phyloP scores from a whole-genome alignment of 2,888 invertebrate species.

The Mesorhabditis spiculigera region DNA sequence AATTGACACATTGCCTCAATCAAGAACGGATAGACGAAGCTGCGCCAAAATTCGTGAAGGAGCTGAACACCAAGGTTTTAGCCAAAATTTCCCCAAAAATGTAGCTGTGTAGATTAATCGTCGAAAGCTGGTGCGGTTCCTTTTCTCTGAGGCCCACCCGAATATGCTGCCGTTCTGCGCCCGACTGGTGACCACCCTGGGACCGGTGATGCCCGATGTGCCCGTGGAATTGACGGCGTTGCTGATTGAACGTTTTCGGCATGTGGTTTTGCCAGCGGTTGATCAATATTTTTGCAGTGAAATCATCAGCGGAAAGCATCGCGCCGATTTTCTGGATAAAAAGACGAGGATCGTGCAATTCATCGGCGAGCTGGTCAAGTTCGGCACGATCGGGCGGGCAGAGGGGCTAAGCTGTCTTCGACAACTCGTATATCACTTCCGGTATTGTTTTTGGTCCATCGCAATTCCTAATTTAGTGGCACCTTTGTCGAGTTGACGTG shows the following conservation, averaged over 20 bases:
- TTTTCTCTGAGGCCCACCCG: constrained; percentile 36
- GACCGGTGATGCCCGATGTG: constrained; percentile 47
- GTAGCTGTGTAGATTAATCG: constrained; percentile 22
- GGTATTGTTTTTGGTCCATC: constrained; percentile 6
- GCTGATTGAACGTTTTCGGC: neutral
- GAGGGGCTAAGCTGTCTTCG: constrained; percentile 50
- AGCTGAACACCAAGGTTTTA: constrained; percentile 29
- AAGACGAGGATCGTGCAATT: constrained; percentile 24
- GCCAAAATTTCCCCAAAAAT: no score
- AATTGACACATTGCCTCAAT: constrained; percentile 46
- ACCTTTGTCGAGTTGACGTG: constrained; percentile 51
- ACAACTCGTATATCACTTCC: constrained; percentile 49
- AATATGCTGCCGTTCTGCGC: constrained; percentile 53
- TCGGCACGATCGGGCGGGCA: constrained; percentile 50
- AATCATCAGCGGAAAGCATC: neutral
- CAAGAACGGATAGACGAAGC: constrained; percentile 48
- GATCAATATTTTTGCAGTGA: neutral
- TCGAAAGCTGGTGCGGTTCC: constrained; percentile 40
- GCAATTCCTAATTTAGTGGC: constrained; percentile 12
- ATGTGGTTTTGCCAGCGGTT: neutral
- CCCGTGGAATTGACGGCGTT: constrained; percentile 28
- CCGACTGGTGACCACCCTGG: constrained; percentile 46
- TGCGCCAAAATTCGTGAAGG: constrained; percentile 45
- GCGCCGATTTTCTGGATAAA: neutral
- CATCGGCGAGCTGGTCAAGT: constrained; percentile 52